Evolutionary conservation across 2,113 vertebrate species (phyloP), one percentile per base, ranked within the genome.

Genomic region (Oreamnos americanus): DNA sequence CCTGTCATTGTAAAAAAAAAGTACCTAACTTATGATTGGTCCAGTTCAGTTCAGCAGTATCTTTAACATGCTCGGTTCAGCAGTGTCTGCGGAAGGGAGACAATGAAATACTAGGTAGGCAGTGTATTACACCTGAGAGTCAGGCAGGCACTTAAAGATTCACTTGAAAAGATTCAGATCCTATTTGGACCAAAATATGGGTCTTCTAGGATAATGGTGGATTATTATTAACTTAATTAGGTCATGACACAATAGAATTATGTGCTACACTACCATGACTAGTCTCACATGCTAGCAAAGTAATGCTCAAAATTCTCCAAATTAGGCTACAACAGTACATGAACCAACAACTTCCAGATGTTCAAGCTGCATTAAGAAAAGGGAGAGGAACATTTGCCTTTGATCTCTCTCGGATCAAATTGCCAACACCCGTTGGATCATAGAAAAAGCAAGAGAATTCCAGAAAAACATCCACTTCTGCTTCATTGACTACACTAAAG

Each of bases 51-150:
- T 21, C 4, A 47, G 83, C 30, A 64, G 36, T 90, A 36, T 87
- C 86, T 96, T 93, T 49, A 91, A 87, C n/a, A n/a, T 7, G 33
- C n/a, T 96, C 49, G 49, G 28, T 71, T 97, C 91, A 47, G 64
- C 0, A 0, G 57, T 36, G 5, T 81, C 92, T 90, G 83, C 6
- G 7, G 49, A 36, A 97, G 33, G 28, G 12, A 47, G 55, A 39
- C 36, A n/a, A 36, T 74, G 55, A 87, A 87, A 19, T 57, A 19
- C n/a, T 89, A 49, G 87, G 28, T 78, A 26, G 49, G 60, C 51
- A 21, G 30, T 83, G 57, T 67, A 79, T 90, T 90, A 94, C 86
- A 21, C 74, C 43, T 43, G 0, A 5, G 64, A 96, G 81, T 67
- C 53, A 96, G 55, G 10, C 71, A 84, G 55, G 51, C 82, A 86